phyloP scores from a whole-genome alignment of 2,113 vertebrate genomes.

The Anolis carolinensis region DNA sequence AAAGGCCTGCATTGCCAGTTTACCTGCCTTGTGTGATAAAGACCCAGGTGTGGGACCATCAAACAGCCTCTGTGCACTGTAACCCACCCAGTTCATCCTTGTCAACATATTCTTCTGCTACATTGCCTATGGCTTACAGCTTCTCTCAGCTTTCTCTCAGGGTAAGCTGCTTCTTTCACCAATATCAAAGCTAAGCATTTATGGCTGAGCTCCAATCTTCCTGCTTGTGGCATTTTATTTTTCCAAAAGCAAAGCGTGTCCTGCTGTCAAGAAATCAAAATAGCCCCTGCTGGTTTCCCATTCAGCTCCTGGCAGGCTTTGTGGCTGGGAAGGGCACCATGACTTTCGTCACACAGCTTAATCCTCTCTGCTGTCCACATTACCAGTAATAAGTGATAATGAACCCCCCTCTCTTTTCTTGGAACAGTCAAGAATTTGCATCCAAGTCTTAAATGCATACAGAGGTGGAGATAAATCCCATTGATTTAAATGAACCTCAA shows the following conservation, averaged over 20 bases:
- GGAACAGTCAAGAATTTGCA: not conserved
- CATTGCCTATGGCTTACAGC: not conserved
- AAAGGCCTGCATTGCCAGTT: too few relatives aligned
- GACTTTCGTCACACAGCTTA: not conserved
- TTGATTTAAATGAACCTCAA: not conserved
- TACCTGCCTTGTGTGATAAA: too few relatives aligned
- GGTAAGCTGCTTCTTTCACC: not conserved
- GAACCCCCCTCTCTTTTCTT: not conserved
- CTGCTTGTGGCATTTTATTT: constrained; percentile 1
- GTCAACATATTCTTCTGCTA: not conserved
- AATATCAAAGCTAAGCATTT: not conserved
- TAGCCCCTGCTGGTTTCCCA: not conserved
- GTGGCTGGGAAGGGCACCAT: not conserved
- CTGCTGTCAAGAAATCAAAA: constrained; percentile 8
- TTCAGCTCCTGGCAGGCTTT: constrained; percentile 1
- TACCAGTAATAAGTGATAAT: not conserved
- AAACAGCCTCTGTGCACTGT: not conserved
- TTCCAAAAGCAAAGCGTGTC: not conserved
- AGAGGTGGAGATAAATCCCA: too few relatives aligned
- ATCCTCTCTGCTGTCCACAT: not conserved
- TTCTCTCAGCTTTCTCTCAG: not conserved
- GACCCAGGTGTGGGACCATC: not conserved
- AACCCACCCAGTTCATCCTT: not conserved
- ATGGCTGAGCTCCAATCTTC: not conserved
- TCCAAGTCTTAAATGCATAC: not conserved